Conservation (phyloP, 2,113 vertebrate species). For the Micromys minutus region DNA sequence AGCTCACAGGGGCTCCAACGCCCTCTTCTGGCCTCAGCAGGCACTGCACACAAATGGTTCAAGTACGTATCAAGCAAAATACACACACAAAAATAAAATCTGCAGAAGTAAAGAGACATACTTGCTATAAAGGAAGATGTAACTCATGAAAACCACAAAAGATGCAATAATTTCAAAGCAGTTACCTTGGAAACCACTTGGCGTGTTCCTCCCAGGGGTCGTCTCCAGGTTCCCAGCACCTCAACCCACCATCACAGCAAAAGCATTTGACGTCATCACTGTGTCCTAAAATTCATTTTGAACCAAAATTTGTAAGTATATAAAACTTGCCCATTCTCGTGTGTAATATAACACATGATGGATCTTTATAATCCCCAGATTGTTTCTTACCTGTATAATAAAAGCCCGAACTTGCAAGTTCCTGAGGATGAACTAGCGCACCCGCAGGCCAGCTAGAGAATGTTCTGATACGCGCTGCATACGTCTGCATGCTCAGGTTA, state of each 20-base stretch:
- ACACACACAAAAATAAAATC: background rate
- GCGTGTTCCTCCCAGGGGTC: slow-evolving; percentile 99
- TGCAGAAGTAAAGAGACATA: background rate
- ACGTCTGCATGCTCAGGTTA: slow-evolving; percentile 95
- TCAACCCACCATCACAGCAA: slow-evolving; percentile 96
- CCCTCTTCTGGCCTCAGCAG: background rate
- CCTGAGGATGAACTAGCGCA: slow-evolving; percentile 94
- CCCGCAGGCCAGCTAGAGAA: slow-evolving; percentile 94
- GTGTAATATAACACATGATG: background rate
- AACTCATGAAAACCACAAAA: background rate
- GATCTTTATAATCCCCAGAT: background rate
- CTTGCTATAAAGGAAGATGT: background rate
- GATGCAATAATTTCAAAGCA: background rate
- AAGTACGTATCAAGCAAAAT: background rate
- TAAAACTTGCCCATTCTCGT: background rate
- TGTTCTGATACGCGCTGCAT: slow-evolving; percentile 91
- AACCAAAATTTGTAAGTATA: background rate
- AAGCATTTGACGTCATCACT: slow-evolving; percentile 99
- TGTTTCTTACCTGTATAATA: slow-evolving; percentile 95
- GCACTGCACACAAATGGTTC: background rate
- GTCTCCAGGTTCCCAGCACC: slow-evolving; percentile 98
- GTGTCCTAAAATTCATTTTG: slow-evolving; percentile 86
- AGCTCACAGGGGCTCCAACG: too few relatives aligned
- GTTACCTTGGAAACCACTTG: slow-evolving; percentile 99
- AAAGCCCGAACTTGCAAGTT: slow-evolving; percentile 96